phyloP scores from a whole-genome alignment of 2,113 vertebrate genomes.

The Connochaetes taurinus region DNA sequence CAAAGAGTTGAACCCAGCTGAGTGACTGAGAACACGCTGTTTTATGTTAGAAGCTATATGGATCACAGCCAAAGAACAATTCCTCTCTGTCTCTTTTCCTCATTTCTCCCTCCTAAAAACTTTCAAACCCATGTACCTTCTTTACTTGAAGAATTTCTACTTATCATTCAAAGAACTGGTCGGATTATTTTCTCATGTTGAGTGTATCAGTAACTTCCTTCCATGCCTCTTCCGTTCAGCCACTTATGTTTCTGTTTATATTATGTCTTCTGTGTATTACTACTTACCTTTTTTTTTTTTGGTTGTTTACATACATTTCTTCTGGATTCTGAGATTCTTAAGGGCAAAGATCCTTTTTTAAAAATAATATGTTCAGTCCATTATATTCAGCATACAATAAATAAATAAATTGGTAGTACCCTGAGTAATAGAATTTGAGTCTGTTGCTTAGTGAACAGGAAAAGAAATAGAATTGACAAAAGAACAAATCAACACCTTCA shows the following conservation, averaged over 20 bases:
- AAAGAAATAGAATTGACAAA: background rate
- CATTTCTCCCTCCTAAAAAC: background rate
- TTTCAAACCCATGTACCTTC: background rate
- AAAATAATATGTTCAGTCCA: background rate
- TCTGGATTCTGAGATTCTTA: background rate
- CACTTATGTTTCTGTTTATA: background rate
- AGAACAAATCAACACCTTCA: background rate
- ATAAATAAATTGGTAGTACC: background rate
- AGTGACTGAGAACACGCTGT: background rate
- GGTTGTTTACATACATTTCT: background rate
- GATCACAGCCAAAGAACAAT: background rate
- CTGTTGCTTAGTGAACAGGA: background rate
- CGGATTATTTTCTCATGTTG: background rate
- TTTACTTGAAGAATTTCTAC: background rate
- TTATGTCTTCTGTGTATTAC: background rate
- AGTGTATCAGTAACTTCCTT: background rate
- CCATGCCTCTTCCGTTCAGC: fast-evolving
- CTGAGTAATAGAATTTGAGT: background rate
- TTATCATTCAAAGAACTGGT: background rate
- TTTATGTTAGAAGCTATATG: background rate
- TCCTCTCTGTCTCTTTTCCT: background rate
- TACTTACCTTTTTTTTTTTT: background rate
- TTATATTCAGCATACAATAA: background rate
- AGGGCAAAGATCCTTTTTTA: background rate
- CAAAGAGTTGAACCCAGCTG: background rate